Conservation (phyloP, 2,888 invertebrate genomes). For the Eupsilia transversa region DNA sequence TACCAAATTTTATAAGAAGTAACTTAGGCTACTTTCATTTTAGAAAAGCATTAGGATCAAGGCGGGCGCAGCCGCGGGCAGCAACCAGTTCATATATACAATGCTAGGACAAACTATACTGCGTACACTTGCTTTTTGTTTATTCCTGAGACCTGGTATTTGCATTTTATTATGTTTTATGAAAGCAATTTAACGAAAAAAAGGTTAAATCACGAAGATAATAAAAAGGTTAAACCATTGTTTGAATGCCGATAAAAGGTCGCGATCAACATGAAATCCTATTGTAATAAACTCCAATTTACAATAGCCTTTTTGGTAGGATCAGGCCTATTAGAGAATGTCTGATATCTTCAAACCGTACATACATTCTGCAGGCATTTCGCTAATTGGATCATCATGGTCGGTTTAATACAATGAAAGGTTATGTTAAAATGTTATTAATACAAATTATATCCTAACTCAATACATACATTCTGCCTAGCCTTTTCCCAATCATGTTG, state of each 20-base stretch:
- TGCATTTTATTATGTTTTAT: not conserved
- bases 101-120: not conserved
- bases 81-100: too few relatives aligned
- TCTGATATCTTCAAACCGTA: constrained; percentile 6
- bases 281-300: constrained; percentile 1
- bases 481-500: too few relatives aligned
- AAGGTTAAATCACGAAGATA: not conserved
- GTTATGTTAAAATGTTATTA: not conserved
- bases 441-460: not conserved
- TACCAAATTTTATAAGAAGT: too few relatives aligned
- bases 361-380: not conserved
- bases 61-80: too few relatives aligned
- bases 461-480: too few relatives aligned
- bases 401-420: constrained; percentile 17
- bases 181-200: not conserved
- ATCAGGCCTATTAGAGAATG: constrained; percentile 9
- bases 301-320: not conserved
- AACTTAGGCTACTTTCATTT: too few relatives aligned
- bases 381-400: constrained; percentile 27
- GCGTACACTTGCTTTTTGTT: not conserved
- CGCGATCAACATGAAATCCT: not conserved
- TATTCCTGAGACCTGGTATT: not conserved
- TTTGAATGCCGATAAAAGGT: not conserved
- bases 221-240: not conserved
- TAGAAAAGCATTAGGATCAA: too few relatives aligned